These are phyloP conservation scores for Characodon lateralis DNA, from an alignment of 2,797 vertebrate genomes.

Conservation along the genomic window DNA sequence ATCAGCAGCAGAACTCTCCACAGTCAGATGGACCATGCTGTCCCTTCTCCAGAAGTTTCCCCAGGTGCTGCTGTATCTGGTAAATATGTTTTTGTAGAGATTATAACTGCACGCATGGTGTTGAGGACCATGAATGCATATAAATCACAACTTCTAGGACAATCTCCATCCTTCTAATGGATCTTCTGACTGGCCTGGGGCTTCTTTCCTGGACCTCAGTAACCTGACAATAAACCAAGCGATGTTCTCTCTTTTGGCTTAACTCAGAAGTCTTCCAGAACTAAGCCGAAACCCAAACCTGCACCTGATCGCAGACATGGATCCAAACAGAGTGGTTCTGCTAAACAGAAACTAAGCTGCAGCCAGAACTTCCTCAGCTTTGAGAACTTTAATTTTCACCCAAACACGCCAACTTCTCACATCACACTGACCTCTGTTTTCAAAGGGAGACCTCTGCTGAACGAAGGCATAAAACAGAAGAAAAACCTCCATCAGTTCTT, in stretches of 20 bases:
- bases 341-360: not conserved
- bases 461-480: not conserved
- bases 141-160: not conserved
- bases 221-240: not conserved
- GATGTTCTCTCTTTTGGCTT: not conserved
- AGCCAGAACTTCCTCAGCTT: not conserved
- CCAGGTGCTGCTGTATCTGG: not conserved
- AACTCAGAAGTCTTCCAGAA: not conserved
- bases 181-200: not conserved
- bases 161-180: not conserved
- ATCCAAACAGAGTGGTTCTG: not conserved
- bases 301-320: not conserved
- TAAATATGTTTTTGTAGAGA: not conserved
- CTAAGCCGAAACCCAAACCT: not conserved
- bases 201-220: not conserved
- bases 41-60: not conserved
- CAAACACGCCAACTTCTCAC: too few species aligned
- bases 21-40: not conserved
- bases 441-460: not conserved
- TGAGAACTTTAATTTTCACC: not conserved
- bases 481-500: not conserved
- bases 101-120: too few species aligned
- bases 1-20: not conserved
- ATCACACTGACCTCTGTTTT: too few species aligned
- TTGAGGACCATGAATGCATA: not conserved